Percentiles rank a stretch among this genome's conserved stretches.
Conservation (phyloP, 2,888 invertebrate genomes). For the Rhagonycha fulva region DNA sequence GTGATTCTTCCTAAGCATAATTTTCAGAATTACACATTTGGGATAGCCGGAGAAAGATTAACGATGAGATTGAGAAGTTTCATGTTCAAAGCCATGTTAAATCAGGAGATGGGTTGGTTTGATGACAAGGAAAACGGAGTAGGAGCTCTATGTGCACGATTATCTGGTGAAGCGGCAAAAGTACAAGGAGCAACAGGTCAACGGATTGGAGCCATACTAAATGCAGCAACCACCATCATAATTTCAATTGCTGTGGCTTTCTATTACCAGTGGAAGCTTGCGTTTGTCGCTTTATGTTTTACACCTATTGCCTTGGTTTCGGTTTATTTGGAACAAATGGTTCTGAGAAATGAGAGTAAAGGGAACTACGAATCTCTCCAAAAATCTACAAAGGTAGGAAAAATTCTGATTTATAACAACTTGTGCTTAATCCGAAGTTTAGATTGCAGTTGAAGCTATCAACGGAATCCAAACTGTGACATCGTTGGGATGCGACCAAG, state of each 20-base stretch:
- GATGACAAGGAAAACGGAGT: conserved; percentile 58
- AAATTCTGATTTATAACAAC: conserved; percentile 65
- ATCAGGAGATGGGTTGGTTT: conserved; percentile 77
- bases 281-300: conserved; percentile 72
- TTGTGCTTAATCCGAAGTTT: conserved; percentile 67
- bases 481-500: conserved; percentile 71
- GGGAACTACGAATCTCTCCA: conserved; percentile 54
- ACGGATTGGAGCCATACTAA: conserved; percentile 76
- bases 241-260: conserved; percentile 69
- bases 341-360: conserved; percentile 68
- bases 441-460: conserved; percentile 80
- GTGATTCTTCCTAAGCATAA: neutral
- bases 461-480: conserved; percentile 47
- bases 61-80: conserved; percentile 72
- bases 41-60: conserved; percentile 76
- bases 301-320: conserved; percentile 72
- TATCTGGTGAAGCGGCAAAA: conserved; percentile 77
- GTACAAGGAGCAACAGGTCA: conserved; percentile 84
- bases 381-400: conserved; percentile 69
- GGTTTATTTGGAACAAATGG: conserved; percentile 68
- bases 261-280: conserved; percentile 76
- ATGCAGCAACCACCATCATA: conserved; percentile 70
- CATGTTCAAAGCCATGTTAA: conserved; percentile 69
- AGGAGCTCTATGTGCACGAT: conserved; percentile 67
- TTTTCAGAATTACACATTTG: conserved; percentile 56